Conservation (phyloP, 2,113 vertebrate genomes). For the Chloropsis cyanopogon region DNA sequence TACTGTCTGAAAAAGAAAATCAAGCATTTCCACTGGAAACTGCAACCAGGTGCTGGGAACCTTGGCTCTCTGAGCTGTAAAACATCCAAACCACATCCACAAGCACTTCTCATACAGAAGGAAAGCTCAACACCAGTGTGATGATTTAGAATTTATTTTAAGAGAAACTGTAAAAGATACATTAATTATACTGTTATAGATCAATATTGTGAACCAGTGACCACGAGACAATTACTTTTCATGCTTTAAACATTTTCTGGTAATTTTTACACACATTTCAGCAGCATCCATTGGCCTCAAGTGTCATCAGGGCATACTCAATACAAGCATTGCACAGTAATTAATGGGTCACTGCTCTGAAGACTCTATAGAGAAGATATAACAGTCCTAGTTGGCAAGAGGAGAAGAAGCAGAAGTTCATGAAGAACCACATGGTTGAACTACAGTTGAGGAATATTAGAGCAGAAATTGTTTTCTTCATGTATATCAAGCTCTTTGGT, state of each 20-base stretch:
- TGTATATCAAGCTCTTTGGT: neutral
- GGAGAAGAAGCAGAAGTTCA: neutral
- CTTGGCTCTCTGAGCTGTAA: neutral
- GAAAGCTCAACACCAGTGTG: neutral
- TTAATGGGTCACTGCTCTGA: neutral
- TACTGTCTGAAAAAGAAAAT: neutral
- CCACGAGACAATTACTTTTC: neutral
- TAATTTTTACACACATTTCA: neutral
- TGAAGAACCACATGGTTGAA: neutral
- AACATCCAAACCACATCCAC: neutral
- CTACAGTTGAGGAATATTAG: neutral
- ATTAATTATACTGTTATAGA: neutral
- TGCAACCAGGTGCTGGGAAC: neutral
- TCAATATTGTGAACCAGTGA: neutral
- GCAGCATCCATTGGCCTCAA: neutral
- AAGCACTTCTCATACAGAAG: neutral
- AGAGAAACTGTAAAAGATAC: neutral
- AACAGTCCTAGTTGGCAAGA: neutral
- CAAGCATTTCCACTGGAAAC: neutral
- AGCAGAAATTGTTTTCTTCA: neutral
- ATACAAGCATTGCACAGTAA: neutral
- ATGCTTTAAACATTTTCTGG: neutral
- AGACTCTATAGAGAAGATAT: rapidly evolving
- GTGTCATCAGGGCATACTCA: neutral
- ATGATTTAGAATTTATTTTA: neutral